These are phyloP conservation scores for Lordiphosa fenestrarum DNA, from an alignment of 2,888 invertebrate species.

Conservation along the genomic window DNA sequence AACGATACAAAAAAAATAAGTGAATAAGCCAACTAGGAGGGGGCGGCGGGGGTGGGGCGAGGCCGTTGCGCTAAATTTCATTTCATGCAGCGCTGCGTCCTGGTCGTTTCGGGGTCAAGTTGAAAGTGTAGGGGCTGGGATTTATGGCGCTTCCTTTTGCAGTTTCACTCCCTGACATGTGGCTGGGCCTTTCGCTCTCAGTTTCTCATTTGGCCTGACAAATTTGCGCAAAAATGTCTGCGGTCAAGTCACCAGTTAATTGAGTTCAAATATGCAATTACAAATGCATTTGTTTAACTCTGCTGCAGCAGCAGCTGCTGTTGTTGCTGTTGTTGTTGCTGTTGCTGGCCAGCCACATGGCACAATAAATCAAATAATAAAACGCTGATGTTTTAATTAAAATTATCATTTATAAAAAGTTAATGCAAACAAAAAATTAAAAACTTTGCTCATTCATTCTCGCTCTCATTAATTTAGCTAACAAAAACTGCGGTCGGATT, in stretches of 20 bases:
- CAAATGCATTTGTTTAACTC: conserved; percentile 43
- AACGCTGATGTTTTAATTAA: conserved; percentile 62
- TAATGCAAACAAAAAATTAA: conserved; percentile 6
- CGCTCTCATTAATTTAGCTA: conserved; percentile 37
- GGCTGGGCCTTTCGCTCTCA: conserved; percentile 7
- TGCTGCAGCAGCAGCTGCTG: no score
- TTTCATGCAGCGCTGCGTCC: conserved; percentile 61
- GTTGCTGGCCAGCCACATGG: conserved; percentile 31
- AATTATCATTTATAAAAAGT: conserved; percentile 30
- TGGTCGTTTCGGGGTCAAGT: conserved; percentile 58
- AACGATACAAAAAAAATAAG: conserved; percentile 16
- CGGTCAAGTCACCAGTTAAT: conserved; percentile 52
- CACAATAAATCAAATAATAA: conserved; percentile 63
- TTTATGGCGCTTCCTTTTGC: conserved; percentile 39
- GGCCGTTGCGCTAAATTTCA: conserved; percentile 65
- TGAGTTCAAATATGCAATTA: conserved; percentile 68
- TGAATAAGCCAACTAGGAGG: conserved; percentile 26
- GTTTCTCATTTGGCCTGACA: conserved; percentile 8
- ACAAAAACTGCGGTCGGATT: conserved; percentile 51
- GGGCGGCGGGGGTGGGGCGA: conserved; percentile 8
- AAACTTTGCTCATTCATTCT: conserved; percentile 9
- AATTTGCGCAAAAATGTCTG: conserved; percentile 38
- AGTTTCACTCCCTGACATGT: conserved; percentile 2
- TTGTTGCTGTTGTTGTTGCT: conserved; percentile 12
- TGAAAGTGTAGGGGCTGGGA: conserved; percentile 49